phyloP scores from a whole-genome alignment of 2,113 vertebrate genomes.

The Apaloderma vittatum region DNA sequence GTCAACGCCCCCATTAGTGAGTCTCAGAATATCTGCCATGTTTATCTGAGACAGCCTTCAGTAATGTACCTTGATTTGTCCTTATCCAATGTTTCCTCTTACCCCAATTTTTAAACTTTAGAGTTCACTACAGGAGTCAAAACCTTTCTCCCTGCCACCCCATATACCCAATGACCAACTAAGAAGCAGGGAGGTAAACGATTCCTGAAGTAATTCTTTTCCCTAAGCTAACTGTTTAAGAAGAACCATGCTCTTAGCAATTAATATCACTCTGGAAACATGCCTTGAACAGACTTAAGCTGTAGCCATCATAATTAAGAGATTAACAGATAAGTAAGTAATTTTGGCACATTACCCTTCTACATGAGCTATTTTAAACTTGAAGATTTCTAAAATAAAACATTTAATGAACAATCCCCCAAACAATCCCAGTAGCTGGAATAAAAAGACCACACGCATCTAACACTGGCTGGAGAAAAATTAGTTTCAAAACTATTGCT shows the following conservation, averaged over 20 bases:
- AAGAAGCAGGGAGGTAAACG: neutral
- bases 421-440: neutral
- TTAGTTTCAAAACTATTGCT: neutral
- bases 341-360: neutral
- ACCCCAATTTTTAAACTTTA: neutral
- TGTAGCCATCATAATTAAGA: neutral
- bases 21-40: neutral
- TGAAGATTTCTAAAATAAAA: neutral
- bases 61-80: neutral
- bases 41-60: neutral
- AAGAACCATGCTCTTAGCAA: fast-evolving
- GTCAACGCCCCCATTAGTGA: neutral
- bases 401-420: neutral
- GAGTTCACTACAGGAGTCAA: neutral
- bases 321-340: neutral
- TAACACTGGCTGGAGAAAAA: neutral
- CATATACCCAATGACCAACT: neutral
- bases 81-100: neutral
- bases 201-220: neutral
- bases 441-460: fast-evolving
- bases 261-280: neutral
- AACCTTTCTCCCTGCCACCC: neutral
- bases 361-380: neutral
- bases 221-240: neutral
- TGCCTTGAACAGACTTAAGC: neutral